Evolutionary conservation across 1,140 invertebrate species (phyloP).

Genomic region (Hypsibius dujardini): DNA sequence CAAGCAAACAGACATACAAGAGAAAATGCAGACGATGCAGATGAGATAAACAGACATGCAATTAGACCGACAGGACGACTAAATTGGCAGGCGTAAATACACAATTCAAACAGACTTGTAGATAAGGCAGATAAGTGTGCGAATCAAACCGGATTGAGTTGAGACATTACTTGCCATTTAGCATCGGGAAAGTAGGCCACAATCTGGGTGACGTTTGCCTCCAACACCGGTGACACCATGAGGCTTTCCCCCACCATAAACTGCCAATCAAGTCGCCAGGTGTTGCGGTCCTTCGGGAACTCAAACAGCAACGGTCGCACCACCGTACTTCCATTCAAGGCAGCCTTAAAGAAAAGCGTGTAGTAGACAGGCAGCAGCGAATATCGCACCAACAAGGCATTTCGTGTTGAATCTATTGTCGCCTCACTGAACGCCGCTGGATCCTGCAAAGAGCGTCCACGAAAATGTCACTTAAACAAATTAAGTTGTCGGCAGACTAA

Average conservation of each 20-base stretch:
- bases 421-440: slow-evolving; percentile 27
- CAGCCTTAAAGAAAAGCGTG: slow-evolving; percentile 53
- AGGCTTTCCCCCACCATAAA: slow-evolving; percentile 59
- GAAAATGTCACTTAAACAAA: too few relatives aligned
- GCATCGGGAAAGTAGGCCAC: slow-evolving; percentile 49
- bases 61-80: too few relatives aligned
- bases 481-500: too few relatives aligned
- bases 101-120: neutral
- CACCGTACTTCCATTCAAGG: slow-evolving; percentile 51
- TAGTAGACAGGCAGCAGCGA: slow-evolving; percentile 61
- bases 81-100: neutral
- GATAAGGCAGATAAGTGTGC: neutral
- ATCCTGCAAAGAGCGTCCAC: too few relatives aligned
- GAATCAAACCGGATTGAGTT: neutral
- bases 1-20: neutral
- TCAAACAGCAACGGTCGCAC: slow-evolving; percentile 54
- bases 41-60: too few relatives aligned
- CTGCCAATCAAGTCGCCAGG: slow-evolving; percentile 53
- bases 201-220: slow-evolving; percentile 29
- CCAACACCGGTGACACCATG: slow-evolving; percentile 54
- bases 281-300: slow-evolving; percentile 42
- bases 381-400: slow-evolving; percentile 50
- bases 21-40: too few relatives aligned
- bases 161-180: slow-evolving; percentile 39
- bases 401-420: slow-evolving; percentile 23